Evolutionary conservation across 2,113 vertebrate species (phyloP).

Genomic region (Lasiurus borealis): DNA sequence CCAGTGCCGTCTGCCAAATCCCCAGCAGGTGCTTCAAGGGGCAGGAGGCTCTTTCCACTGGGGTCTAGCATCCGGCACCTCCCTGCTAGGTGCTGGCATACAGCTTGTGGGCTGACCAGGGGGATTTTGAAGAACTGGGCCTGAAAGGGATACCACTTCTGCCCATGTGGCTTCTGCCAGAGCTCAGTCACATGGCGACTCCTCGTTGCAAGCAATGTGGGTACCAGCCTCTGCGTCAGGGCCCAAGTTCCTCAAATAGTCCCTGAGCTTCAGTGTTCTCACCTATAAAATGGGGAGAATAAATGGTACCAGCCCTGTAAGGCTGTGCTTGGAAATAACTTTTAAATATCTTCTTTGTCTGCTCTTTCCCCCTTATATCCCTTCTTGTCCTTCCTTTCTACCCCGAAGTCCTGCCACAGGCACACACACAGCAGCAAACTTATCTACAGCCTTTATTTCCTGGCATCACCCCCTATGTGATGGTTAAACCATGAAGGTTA

Average conservation of each 20-base stretch:
- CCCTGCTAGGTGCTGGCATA: neutral
- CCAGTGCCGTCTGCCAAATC: rapidly evolving
- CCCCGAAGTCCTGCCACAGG: rapidly evolving
- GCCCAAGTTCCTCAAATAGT: neutral
- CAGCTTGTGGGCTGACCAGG: neutral
- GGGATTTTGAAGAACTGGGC: neutral
- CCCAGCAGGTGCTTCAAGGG: neutral
- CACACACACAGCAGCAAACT: neutral
- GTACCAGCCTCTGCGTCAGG: neutral
- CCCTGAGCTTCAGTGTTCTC: neutral
- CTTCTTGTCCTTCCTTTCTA: neutral
- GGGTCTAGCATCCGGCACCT: neutral
- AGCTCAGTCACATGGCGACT: neutral
- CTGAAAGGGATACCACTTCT: neutral
- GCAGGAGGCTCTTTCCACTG: neutral
- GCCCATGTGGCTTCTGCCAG: neutral
- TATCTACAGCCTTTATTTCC: neutral
- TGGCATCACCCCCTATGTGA: no score
- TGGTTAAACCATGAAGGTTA: neutral
- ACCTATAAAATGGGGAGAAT: neutral
- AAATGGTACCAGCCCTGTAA: neutral
- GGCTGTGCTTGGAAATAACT: neutral
- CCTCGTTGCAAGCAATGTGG: neutral
- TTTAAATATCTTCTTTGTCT: neutral
- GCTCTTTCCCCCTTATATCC: neutral